Conservation (phyloP, 1,140 invertebrate species). For the Ips nitidus region DNA sequence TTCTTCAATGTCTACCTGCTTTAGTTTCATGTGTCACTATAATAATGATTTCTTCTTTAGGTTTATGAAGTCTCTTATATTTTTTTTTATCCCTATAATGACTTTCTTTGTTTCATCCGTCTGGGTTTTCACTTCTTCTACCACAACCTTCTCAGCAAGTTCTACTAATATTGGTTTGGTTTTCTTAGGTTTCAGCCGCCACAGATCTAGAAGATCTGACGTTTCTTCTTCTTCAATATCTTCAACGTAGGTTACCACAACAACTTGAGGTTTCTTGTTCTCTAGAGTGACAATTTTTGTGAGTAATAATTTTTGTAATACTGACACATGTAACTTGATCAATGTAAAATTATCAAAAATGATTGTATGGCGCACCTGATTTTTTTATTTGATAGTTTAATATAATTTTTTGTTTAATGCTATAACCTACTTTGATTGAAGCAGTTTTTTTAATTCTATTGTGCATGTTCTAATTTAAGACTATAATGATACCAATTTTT, state of each 20-base stretch:
- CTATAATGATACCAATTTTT: no score
- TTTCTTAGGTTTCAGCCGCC: constrained; percentile 31
- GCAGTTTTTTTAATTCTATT: no score
- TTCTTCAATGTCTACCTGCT: constrained; percentile 40
- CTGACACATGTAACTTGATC: no score
- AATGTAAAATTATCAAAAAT: no score
- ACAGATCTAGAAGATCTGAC: constrained; percentile 7
- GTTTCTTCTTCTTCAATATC: constrained; percentile 43
- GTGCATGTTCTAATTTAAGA: no score
- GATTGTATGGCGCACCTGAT: no score
- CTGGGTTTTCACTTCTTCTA: constrained; percentile 35
- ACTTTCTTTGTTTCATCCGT: constrained; percentile 37
- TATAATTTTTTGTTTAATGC: no score
- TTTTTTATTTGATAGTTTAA: no score
- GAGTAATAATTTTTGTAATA: not conserved
- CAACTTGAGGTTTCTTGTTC: constrained; percentile 46
- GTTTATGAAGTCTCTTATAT: constrained; percentile 29
- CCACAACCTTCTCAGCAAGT: constrained; percentile 38
- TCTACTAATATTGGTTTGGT: constrained; percentile 34
- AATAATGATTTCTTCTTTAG: constrained; percentile 37
- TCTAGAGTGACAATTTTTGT: constrained; percentile 48
- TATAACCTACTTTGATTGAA: no score
- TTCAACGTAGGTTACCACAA: constrained; percentile 47
- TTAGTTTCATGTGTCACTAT: constrained; percentile 41
- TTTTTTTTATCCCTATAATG: constrained; percentile 37